Base-by-base conservation (phyloP, 2,888 invertebrate species). In the Mamestra brassicae region DNA sequence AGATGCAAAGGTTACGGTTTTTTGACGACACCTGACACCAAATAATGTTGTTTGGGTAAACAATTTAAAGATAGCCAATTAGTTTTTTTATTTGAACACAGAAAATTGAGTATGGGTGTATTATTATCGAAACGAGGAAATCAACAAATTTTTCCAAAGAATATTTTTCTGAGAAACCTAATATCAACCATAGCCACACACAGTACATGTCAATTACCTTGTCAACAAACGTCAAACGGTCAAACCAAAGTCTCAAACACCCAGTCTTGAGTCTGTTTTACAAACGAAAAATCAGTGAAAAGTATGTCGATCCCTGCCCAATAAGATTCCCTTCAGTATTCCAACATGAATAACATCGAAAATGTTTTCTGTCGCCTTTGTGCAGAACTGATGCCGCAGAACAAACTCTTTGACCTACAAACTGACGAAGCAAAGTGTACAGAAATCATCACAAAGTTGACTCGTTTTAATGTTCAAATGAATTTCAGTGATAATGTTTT, bases 301-400 rank as follows among this genome's bases (percentile, higher is more conserved):
- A 81, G 8, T 76, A 76, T 76, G 68, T 65, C 15, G 11, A 72
- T 65, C 6, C 13, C 13, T 34, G 15, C 7, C n/a, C 42, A 42
- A 10, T 67, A 64, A 55, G 7, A 66, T 45, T n/a, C 26, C 26
- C 47, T 4, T 13, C 17, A 7, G 26, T 60, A 73, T 65, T 71
- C 38, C 55, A 83, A 52, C n/a, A 92, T 91, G 91, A 85, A 87
- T 84, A 81, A 68, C 38, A 71, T 71, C 15, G 80, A 87, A 80
- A 76, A 74, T n/a, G 77, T 84, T 36, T 89, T 90, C 69, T 94
- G 94, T 72, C 86, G 92, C 57, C 84, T 94, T 5, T 95, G 95
- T 71, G 95, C 95, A 1, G 88, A 91, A 78, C 76, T 85, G 45
- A 94, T 92, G 77, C 89, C 91, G 6, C 80, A 66, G 45, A 85